Evolutionary conservation across 2,888 invertebrate genomes (phyloP).

Genomic region (Tachina lurida): DNA sequence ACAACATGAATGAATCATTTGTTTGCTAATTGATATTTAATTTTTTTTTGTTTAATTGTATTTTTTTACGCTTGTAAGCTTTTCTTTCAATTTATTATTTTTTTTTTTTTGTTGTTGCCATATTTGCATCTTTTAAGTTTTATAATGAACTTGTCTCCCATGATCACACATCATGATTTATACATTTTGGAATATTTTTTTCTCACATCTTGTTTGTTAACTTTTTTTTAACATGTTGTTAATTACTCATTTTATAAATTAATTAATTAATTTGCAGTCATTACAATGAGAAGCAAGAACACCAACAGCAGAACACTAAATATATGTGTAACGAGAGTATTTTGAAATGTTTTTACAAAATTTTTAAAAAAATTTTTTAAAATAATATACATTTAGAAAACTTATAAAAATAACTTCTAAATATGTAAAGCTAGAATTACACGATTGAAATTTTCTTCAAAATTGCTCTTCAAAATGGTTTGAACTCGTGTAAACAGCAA

Average conservation of each 20-base stretch:
- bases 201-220: constrained; percentile 47
- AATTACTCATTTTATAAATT: constrained; percentile 78
- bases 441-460: too few relatives aligned
- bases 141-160: constrained; percentile 32
- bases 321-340: too few relatives aligned
- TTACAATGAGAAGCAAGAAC: constrained; percentile 17
- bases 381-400: too few relatives aligned
- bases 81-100: constrained; percentile 47
- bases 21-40: constrained; percentile 68
- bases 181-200: constrained; percentile 9
- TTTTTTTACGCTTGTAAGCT: not conserved
- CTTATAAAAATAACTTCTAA: too few relatives aligned
- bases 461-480: too few relatives aligned
- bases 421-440: too few relatives aligned
- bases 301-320: not conserved
- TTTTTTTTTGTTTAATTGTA: not conserved
- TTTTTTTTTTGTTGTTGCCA: too few relatives aligned
- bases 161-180: constrained; percentile 38
- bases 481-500: too few relatives aligned
- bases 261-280: constrained; percentile 79
- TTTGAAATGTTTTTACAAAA: too few relatives aligned
- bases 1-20: constrained; percentile 40
- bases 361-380: too few relatives aligned
- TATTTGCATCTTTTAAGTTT: constrained; percentile 25
- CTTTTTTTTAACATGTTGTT: constrained; percentile 75